phyloP scores from a whole-genome alignment of 2,888 invertebrate species.

The Brachypterus glaber region DNA sequence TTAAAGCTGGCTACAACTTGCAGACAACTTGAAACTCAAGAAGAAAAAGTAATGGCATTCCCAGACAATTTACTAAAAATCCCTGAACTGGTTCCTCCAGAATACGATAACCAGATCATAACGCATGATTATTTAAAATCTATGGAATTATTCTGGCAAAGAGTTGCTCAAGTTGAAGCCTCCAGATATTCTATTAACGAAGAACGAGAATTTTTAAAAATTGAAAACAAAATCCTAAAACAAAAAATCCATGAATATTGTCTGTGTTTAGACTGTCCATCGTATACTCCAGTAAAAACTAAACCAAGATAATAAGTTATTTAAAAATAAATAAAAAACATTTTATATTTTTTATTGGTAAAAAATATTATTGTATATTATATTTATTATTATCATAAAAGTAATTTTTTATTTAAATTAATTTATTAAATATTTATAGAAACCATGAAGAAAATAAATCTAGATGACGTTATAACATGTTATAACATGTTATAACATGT shows the following conservation, averaged over 20 bases:
- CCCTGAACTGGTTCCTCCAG: constrained; percentile 1
- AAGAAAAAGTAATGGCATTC: constrained; percentile 45
- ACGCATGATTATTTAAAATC: constrained; percentile 15
- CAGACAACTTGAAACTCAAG: constrained; percentile 54
- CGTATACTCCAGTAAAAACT: too few species aligned
- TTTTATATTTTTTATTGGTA: too few species aligned
- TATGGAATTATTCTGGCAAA: constrained; percentile 33
- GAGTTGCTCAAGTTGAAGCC: constrained; percentile 31
- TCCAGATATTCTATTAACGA: constrained; percentile 31
- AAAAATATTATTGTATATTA: too few species aligned
- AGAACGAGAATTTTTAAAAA: constrained; percentile 31
- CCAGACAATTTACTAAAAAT: constrained; percentile 18
- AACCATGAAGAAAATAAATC: too few species aligned
- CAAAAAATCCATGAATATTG: constrained; percentile 29
- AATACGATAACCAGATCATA: constrained; percentile 2
- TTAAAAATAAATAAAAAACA: too few species aligned
- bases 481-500: too few species aligned
- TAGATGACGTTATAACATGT: too few species aligned
- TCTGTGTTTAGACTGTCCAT: constrained; percentile 14
- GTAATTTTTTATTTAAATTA: too few species aligned
- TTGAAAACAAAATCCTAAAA: constrained; percentile 30
- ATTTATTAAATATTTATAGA: too few species aligned
- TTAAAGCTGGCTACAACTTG: constrained; percentile 54
- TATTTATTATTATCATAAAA: too few species aligned
- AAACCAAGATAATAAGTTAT: too few species aligned